phyloP scores from a whole-genome alignment of 2,888 invertebrate species.

The Chrysolina haemoptera region DNA sequence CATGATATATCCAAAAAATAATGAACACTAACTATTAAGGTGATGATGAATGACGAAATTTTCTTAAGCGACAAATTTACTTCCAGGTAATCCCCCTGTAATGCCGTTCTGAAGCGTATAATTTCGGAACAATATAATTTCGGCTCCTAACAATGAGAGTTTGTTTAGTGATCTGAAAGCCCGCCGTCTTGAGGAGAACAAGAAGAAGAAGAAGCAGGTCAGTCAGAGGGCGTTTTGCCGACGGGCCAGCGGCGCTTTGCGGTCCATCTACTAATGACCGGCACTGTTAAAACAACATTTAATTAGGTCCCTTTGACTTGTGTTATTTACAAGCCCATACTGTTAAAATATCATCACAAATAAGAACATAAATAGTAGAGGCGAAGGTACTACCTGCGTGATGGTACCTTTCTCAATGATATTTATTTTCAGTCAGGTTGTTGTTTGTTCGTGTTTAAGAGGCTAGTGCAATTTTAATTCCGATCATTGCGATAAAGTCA shows the following conservation, averaged over 20 bases:
- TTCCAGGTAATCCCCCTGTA: constrained; percentile 24
- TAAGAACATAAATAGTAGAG: constrained; percentile 52
- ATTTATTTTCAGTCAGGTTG: constrained; percentile 24
- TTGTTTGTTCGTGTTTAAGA: constrained; percentile 29
- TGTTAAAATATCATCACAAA: constrained; percentile 60
- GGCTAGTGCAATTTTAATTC: constrained; percentile 29
- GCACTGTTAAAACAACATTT: constrained; percentile 68
- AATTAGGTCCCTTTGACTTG: constrained; percentile 66
- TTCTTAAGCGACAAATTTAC: neutral
- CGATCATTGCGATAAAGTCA: constrained; percentile 23
- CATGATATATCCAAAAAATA: too few relatives aligned
- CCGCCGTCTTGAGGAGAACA: constrained; percentile 20
- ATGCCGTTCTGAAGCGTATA: constrained; percentile 38
- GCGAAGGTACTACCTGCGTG: constrained; percentile 47
- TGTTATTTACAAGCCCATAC: constrained; percentile 61
- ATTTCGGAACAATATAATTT: constrained; percentile 42
- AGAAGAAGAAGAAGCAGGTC: constrained; percentile 20
- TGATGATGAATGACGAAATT: constrained; percentile 8
- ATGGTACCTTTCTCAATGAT: constrained; percentile 33
- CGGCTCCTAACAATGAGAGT: constrained; percentile 38
- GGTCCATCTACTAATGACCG: constrained; percentile 67
- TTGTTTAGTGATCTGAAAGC: constrained; percentile 34
- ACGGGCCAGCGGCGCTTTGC: constrained; percentile 61
- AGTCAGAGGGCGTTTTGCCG: constrained; percentile 43
- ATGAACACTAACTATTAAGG: too few relatives aligned